phyloP scores from a whole-genome alignment of 92 coral and sea anemone species.

The Muricea muricata region DNA sequence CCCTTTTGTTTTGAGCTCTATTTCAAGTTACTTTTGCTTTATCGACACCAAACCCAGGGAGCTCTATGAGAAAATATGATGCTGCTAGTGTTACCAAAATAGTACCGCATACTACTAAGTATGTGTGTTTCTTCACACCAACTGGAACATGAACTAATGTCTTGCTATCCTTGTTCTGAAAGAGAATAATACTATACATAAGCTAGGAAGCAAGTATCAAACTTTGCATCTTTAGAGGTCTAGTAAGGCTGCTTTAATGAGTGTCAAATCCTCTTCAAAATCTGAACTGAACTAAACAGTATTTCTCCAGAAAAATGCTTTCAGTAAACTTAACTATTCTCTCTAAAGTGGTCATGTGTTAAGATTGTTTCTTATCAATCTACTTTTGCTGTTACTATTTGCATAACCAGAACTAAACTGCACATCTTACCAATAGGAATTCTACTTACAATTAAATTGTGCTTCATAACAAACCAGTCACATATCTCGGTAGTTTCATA shows the following conservation, averaged over 20 bases:
- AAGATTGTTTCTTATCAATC: not conserved
- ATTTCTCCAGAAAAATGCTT: too few relatives aligned
- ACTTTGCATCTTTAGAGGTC: not conserved
- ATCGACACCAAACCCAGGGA: not conserved
- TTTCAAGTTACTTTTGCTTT: too few relatives aligned
- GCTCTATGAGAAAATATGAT: not conserved
- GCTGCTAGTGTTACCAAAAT: conserved; percentile 7
- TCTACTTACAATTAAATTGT: not conserved
- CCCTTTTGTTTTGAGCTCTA: too few relatives aligned
- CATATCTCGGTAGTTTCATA: not conserved
- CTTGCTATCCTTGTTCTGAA: not conserved
- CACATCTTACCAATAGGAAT: not conserved
- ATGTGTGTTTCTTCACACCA: not conserved
- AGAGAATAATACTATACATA: not conserved
- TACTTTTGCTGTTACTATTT: not conserved
- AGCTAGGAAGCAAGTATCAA: not conserved
- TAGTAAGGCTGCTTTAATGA: not conserved
- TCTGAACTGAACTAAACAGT: too few relatives aligned
- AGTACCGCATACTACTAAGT: not conserved
- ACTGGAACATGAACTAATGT: conserved; percentile 13
- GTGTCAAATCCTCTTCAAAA: too few relatives aligned
- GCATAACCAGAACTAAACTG: not conserved
- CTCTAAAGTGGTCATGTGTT: too few relatives aligned
- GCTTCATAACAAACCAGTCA: conserved; percentile 14
- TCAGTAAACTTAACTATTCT: too few relatives aligned